Evolutionary conservation across 1,140 invertebrate species (phyloP).

Genomic region (Sycobia sp.): DNA sequence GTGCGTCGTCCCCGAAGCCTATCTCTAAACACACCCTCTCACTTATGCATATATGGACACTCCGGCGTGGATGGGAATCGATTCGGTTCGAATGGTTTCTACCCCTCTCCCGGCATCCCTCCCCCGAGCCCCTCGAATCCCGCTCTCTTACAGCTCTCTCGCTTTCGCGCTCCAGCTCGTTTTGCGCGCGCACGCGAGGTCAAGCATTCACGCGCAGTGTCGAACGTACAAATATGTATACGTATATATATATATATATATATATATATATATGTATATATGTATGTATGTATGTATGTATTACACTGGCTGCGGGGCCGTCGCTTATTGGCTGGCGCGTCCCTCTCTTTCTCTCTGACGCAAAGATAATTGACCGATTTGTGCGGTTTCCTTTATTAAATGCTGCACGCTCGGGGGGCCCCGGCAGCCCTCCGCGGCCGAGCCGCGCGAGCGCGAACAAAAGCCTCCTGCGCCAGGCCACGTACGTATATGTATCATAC

Average conservation of each 20-base stretch:
- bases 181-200: slow-evolving; percentile 16
- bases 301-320: too few species aligned
- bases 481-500: too few species aligned
- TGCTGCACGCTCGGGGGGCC: slow-evolving; percentile 5
- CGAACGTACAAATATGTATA: too few species aligned
- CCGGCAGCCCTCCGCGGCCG: too few species aligned
- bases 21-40: too few species aligned
- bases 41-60: too few species aligned
- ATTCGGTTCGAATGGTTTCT: neutral
- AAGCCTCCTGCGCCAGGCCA: neutral
- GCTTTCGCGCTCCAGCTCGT: neutral
- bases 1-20: too few species aligned
- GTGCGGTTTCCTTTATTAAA: slow-evolving; percentile 35
- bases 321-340: too few species aligned
- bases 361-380: slow-evolving; percentile 33
- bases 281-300: too few species aligned
- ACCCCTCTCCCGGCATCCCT: neutral
- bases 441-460: slow-evolving; percentile 13
- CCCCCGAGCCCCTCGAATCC: neutral
- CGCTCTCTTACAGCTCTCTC: neutral
- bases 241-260: too few species aligned
- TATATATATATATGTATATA: too few species aligned
- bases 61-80: slow-evolving; percentile 2
- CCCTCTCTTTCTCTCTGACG: neutral
- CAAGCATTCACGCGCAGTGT: slow-evolving; percentile 1